These are phyloP conservation scores for Diloba caeruleocephala DNA, from an alignment of 2,888 invertebrate species.

Conservation along the genomic window DNA sequence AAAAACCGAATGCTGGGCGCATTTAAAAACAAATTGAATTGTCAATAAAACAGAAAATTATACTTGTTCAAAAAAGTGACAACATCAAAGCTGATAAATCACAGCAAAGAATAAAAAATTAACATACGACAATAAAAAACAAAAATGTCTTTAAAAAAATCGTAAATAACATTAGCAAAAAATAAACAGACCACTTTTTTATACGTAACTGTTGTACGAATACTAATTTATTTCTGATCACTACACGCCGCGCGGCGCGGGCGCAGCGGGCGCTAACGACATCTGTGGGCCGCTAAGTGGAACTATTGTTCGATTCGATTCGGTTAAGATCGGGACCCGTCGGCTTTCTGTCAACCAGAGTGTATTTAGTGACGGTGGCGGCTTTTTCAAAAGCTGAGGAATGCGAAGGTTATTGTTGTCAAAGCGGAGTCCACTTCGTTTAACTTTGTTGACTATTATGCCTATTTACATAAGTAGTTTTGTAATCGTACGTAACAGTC, in stretches of 20 bases:
- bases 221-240: conserved; percentile 71
- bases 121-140: background rate
- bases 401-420: conserved; percentile 76
- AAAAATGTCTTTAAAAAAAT: background rate
- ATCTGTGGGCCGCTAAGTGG: conserved; percentile 84
- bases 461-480: conserved; percentile 56
- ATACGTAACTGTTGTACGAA: conserved; percentile 36
- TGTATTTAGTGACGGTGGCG: conserved; percentile 82
- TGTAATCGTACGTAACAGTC: conserved; percentile 44
- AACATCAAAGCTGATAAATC: too few species aligned
- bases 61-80: too few species aligned
- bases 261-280: conserved; percentile 86
- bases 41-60: too few species aligned
- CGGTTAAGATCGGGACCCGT: conserved; percentile 72
- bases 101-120: too few species aligned
- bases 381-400: conserved; percentile 77
- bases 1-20: too few species aligned
- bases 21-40: too few species aligned
- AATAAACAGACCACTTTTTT: conserved; percentile 22
- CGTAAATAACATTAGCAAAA: conserved; percentile 22
- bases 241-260: conserved; percentile 67
- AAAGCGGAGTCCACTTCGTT: conserved; percentile 46
- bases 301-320: conserved; percentile 84
- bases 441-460: conserved; percentile 55
- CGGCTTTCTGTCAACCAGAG: conserved; percentile 80